A percentile compares a stretch with the other conserved stretches of the same genome.
Conservation (phyloP, 1,140 invertebrate genomes). For the Eriosoma lanigerum region DNA sequence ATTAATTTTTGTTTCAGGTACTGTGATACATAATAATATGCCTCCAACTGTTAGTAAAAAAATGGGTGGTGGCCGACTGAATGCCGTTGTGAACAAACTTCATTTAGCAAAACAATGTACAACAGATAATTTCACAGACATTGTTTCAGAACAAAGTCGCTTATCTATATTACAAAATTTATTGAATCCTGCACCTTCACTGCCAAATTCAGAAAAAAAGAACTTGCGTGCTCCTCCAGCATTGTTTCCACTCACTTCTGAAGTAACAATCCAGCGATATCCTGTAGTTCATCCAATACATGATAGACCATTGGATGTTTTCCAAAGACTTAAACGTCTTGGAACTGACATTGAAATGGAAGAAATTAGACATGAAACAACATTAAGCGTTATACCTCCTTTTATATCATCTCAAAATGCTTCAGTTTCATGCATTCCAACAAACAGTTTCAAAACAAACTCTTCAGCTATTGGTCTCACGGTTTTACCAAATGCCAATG, state of each 20-base stretch:
- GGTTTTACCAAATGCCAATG: constrained; percentile 34
- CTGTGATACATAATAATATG: constrained; percentile 43
- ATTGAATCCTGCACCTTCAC: constrained; percentile 13
- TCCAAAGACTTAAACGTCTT: constrained; percentile 54
- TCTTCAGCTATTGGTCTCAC: constrained; percentile 2
- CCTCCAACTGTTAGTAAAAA: constrained; percentile 37
- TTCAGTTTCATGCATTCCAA: constrained; percentile 34
- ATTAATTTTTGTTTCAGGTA: constrained; percentile 25
- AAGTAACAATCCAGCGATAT: constrained; percentile 46
- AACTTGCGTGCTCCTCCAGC: constrained; percentile 43
- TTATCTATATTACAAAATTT: constrained; percentile 40
- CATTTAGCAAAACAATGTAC: constrained; percentile 50
- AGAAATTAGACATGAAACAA: constrained; percentile 30
- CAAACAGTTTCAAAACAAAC: constrained; percentile 28
- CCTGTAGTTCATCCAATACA: constrained; percentile 41
- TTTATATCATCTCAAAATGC: background rate
- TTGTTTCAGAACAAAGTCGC: constrained; percentile 17
- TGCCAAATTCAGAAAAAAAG: constrained; percentile 22
- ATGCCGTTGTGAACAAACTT: constrained; percentile 51
- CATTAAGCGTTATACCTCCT: constrained; percentile 13
- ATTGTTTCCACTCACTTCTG: constrained; percentile 39
- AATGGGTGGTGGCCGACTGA: constrained; percentile 37
- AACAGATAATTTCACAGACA: constrained; percentile 27
- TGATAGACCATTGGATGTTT: constrained; percentile 44
- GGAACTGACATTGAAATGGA: constrained; percentile 55